phyloP scores from a whole-genome alignment of 2,797 vertebrate species.

The Channa striata region DNA sequence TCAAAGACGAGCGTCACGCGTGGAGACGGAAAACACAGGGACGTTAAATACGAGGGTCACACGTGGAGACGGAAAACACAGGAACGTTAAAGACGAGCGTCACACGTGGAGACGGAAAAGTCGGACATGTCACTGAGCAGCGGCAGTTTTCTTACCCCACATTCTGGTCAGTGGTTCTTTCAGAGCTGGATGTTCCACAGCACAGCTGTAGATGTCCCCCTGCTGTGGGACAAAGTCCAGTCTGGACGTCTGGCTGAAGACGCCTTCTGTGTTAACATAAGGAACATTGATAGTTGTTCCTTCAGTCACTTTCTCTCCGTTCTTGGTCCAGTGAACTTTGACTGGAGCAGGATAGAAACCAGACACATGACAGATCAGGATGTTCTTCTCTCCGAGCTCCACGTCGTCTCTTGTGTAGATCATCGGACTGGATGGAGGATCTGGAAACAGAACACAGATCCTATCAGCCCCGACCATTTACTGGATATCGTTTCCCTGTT shows the following conservation, averaged over 20 bases:
- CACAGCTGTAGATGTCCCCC: conserved; percentile 65
- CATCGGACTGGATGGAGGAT: conserved; percentile 26
- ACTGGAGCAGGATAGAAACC: conserved; percentile 68
- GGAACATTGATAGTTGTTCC: conserved; percentile 34
- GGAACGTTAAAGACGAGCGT: too few relatives aligned
- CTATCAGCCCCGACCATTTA: too few relatives aligned
- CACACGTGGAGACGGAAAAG: too few relatives aligned
- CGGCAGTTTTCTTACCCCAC: conserved; percentile 43
- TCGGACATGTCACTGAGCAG: too few relatives aligned
- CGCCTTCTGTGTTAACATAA: conserved; percentile 5
- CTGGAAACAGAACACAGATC: conserved; percentile 25
- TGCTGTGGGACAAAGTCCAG: conserved; percentile 49
- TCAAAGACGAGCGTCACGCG: too few relatives aligned
- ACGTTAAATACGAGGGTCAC: too few relatives aligned
- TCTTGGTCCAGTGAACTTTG: conserved; percentile 61
- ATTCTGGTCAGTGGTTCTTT: neutral
- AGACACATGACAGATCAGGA: conserved; percentile 56
- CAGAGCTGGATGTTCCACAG: conserved; percentile 43
- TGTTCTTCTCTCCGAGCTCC: conserved; percentile 43
- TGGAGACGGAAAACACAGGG: too few relatives aligned
- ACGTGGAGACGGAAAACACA: too few relatives aligned
- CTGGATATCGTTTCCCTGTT: too few relatives aligned
- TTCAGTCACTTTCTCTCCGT: conserved; percentile 31
- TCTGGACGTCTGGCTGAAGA: conserved; percentile 48
- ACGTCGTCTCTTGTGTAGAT: conserved; percentile 54